Evolutionary conservation across 1,140 invertebrate species (phyloP), one percentile per base, ranked within the genome.

Genomic region (Heliconius eleuchia): DNA sequence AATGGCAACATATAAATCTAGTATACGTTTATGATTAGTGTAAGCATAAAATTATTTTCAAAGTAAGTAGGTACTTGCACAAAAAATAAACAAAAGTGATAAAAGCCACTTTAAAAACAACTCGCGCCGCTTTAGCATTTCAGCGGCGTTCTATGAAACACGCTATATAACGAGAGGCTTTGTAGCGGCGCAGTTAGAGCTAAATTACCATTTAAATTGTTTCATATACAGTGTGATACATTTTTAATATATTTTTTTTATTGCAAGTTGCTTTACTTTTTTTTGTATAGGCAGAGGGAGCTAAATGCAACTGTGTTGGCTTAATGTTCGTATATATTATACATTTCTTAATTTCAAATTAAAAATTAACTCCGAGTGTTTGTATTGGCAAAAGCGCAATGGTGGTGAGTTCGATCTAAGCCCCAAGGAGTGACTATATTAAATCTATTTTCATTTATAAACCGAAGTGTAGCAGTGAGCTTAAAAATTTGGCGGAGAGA

Each of bases 181-280:
- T 57, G 74, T 75, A 75, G 74, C 52, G 74, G 74, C 52, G 52
- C 55, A 75, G 55, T 60, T 60, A 79, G 78, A 71, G 66, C 66
- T 55, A 71, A 80, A 83, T 83, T 83, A 80, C 75, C 82, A 80
- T 83, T 83, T 83, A 83, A 80, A 83, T 83, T 80, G 79, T 80
- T 83, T 80, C 74, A 78, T 72, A 23, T 11, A n/a, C 46, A 80
- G 82, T 71, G 76, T n/a, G 78, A 73, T 60, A 52, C 18, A n/a
- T 9, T 57, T 57, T 57, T 8, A 57, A 57, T 57, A 57, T 9
- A 30, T 57, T 57, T 9, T 57, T 57, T 57, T 57, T 23, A 57
- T 3, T 57, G n/a, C 5, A 55, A n/a, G 18, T 52, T 52, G 16
- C 5, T 19, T 19, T 0, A 18, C 18, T 52, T 52, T 52, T 52